Percentiles rank a stretch among this genome's conserved stretches.
Evolutionary conservation across 2,113 vertebrate genomes (phyloP).

Genomic region (Sus scrofa): DNA sequence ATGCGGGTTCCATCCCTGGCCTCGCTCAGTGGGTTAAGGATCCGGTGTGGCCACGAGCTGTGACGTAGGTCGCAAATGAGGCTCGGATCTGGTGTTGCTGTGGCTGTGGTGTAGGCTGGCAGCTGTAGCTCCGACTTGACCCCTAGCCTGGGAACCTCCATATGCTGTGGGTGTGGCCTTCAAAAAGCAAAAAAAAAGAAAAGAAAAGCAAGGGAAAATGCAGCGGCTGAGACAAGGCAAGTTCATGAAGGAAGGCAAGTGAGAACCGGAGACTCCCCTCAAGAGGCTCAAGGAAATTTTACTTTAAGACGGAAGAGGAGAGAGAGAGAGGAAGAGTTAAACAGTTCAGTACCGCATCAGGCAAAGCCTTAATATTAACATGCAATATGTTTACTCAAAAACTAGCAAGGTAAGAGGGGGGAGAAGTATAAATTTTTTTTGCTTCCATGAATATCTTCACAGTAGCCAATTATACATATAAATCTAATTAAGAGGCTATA

Average conservation of each 20-base stretch:
- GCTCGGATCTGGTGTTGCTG: no score
- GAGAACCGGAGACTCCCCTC: no score
- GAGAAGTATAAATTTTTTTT: not conserved
- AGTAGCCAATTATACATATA: not conserved
- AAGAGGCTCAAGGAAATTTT: not conserved
- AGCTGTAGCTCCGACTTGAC: no score
- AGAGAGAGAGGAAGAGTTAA: not conserved
- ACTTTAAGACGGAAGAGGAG: not conserved
- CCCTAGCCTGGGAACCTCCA: no score
- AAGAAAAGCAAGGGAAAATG: not conserved
- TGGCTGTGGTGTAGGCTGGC: no score
- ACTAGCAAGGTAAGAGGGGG: not conserved
- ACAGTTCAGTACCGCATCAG: not conserved
- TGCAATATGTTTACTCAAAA: not conserved
- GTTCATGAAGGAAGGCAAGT: not conserved
- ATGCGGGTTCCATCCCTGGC: no score
- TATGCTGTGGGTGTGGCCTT: no score
- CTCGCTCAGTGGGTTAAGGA: no score
- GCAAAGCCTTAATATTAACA: not conserved
- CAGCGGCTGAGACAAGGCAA: not conserved
- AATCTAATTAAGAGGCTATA: not conserved
- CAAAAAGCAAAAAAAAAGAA: not conserved
- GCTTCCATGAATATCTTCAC: not conserved
- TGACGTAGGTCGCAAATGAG: no score
- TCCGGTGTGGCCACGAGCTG: no score